phyloP scores from a whole-genome alignment of 2,888 invertebrate genomes.

The Trisateles emortualis region DNA sequence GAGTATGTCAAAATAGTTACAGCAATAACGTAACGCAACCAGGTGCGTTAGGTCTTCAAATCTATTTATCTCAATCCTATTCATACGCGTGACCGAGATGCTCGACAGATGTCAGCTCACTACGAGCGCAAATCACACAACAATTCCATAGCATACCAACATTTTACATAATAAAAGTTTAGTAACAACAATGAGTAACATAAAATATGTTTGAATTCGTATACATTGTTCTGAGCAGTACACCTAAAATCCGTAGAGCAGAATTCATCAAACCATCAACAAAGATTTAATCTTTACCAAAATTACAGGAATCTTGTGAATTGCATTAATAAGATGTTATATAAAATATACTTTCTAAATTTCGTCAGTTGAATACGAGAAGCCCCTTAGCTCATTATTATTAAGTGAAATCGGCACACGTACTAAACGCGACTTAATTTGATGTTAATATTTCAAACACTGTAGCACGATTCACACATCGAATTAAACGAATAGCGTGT shows the following conservation, averaged over 20 bases:
- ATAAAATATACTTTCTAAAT: slow-evolving; percentile 58
- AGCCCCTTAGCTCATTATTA: slow-evolving; percentile 49
- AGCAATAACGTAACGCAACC: too few relatives aligned
- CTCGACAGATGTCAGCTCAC: too few relatives aligned
- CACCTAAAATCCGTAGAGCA: neutral
- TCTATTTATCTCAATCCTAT: too few relatives aligned
- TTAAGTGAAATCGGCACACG: slow-evolving; percentile 51
- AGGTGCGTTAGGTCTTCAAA: too few relatives aligned
- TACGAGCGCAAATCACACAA: too few relatives aligned
- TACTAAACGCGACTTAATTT: slow-evolving; percentile 18
- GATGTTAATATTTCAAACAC: slow-evolving; percentile 39
- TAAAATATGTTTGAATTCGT: too few relatives aligned
- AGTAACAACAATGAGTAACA: too few relatives aligned
- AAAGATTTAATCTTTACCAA: slow-evolving; percentile 32
- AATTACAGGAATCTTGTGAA: slow-evolving; percentile 21
- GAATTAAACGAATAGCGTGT: too few relatives aligned
- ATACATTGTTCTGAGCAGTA: slow-evolving; percentile 1
- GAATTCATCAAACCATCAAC: neutral
- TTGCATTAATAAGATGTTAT: slow-evolving; percentile 11
- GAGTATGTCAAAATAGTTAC: too few relatives aligned
- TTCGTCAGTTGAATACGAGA: slow-evolving; percentile 45
- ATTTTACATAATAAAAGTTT: too few relatives aligned
- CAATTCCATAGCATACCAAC: too few relatives aligned
- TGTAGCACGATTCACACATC: slow-evolving; percentile 5
- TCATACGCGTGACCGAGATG: too few relatives aligned